Evolutionary conservation across 2,113 vertebrate genomes (phyloP).

Genomic region (Columba livia): DNA sequence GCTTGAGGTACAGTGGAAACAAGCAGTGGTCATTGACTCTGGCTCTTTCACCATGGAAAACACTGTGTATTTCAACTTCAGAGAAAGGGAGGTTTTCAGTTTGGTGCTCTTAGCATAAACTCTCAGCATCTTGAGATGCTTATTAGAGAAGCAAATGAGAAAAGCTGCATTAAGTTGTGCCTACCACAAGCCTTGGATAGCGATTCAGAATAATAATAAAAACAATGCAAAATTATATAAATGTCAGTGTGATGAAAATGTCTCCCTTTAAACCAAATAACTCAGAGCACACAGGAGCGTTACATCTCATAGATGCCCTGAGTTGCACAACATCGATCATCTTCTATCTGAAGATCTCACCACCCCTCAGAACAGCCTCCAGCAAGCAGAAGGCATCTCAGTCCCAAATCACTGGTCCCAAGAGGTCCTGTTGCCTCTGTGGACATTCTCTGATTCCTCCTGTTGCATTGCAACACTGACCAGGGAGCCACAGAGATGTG

Average conservation of each 20-base stretch:
- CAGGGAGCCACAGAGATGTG: neutral
- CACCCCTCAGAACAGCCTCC: neutral
- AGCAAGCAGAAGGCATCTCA: neutral
- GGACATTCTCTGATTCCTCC: neutral
- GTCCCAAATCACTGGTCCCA: neutral
- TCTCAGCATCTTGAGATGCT: neutral
- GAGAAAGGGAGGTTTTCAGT: neutral
- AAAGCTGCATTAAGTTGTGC: neutral
- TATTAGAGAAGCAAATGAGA: neutral
- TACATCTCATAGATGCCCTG: neutral
- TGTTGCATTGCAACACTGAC: neutral
- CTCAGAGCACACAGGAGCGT: neutral
- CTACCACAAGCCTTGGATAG: neutral
- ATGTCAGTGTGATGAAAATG: neutral
- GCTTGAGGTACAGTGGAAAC: neutral
- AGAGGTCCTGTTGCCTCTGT: rapidly evolving
- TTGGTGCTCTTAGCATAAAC: neutral
- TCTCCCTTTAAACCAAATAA: slow-evolving; percentile 32
- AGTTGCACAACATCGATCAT: neutral
- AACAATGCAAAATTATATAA: slow-evolving; percentile 24
- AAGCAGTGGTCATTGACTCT: neutral
- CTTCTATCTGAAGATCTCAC: neutral
- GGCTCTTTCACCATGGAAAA: neutral
- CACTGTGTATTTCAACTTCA: neutral
- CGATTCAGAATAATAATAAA: neutral